Evolutionary conservation across 2,888 invertebrate species (phyloP), one percentile per base, ranked within the genome.

Genomic region (Drosophila borealis): DNA sequence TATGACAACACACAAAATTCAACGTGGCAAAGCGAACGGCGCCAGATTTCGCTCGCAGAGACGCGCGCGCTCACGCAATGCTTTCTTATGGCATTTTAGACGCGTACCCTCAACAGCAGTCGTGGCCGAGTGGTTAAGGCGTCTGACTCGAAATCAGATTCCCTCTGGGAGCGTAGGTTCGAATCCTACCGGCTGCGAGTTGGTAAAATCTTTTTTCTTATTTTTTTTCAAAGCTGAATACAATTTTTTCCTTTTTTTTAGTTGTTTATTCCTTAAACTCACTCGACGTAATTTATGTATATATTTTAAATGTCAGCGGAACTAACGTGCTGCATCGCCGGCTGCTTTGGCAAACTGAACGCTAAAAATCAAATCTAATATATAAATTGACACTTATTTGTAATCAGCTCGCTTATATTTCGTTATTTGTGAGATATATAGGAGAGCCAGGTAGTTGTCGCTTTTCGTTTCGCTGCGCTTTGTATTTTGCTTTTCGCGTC

Each of bases 71-170:
- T 33, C 51, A 37, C 33, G 14, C 34, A 29, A 21, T 10, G 33
- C 53, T 36, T 13, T 64, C 54, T 64, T 64, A 50, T 74, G 2
- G n/a, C 64, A 42, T 21, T 78, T 75, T 74, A 51, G 61, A 10
- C 69, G 17, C n/a, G 0, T 0, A 0, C 8, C 14, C 0, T 0
- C 10, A 56, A 74, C n/a, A 84, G 92, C 92, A 92, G 92, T 92
- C 91, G 92, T 92, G 92, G 92, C 92, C 92, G 92, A 92, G 92
- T 92, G 92, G 92, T 92, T 92, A 92, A 92, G 92, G 92, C 92
- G 92, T 92, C 92, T 92, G 92, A 92, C 92, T 92, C 91, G 92
- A 92, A 92, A 92, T 92, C 92, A 92, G 92, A 92, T 92, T 92
- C 92, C 92, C 92, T 92, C 91, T 92, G 92, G 92, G 92, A 92